Base-by-base conservation (phyloP, 2,797 vertebrate species). In the Neosilurus hyrtlii region DNA sequence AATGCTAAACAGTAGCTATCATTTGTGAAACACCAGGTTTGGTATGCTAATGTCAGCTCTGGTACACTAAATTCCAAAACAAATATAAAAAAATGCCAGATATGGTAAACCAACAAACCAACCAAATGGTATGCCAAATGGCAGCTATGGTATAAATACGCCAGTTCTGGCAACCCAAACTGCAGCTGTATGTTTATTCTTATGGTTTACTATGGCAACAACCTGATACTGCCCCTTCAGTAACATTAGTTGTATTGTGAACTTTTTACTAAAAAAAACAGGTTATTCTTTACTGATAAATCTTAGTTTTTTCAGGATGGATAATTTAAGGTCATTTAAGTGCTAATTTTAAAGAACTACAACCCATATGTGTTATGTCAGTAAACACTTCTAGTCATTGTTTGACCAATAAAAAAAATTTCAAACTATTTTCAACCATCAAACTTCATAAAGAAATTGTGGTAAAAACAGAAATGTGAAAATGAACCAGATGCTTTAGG, bases 401-500 rank as follows among this genome's bases (percentile, higher is more conserved):
- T 49, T 7, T 11, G 30, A 66, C 43, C 8, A 52, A 81, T 5
- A 51, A 68, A 35, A 26, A 71, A 71, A 0, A 10, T 76, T 80
- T 26, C 9, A 67, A 52, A 82, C 15, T 15, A 56, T 43, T 77
- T 61, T 18, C 71, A 51, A 56, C 22, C 70, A 22, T 12, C 18
- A 7, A 10, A 30, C 22, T 20, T 66, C 65, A 26, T n/a, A 43
- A 57, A 80, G 49, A 57, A 57, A 80, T 22, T 35, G 9, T 43
- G n/a, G 70, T 49, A 66, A 77, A 57, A 26, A 66, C 30, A 52
- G 70, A 62, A 74, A 24, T 59, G 24, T 49, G 70, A 62, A 80
- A 49, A 30, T 26, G 22, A 57, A 54, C 83, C 77, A 80, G 77
- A 65, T 74, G 77, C 71, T 80, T 73, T 43, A 18, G 62, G 52